These are phyloP conservation scores for Epiperipatus broadwayi DNA, from an alignment of 2,888 invertebrate species.

Conservation along the genomic window DNA sequence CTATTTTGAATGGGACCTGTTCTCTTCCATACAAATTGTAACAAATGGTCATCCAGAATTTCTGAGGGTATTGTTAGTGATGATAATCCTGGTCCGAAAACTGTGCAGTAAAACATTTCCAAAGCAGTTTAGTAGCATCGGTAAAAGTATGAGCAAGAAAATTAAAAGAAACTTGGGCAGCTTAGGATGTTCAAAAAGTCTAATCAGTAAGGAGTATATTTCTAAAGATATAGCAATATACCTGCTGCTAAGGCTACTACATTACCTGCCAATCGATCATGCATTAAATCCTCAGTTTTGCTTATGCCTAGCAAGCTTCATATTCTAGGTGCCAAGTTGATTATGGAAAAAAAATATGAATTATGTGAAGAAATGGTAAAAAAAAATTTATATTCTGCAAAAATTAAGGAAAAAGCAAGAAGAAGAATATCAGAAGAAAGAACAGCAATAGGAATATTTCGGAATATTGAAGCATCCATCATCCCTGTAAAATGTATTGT, in stretches of 20 bases:
- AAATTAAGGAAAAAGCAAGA: conserved; percentile 22
- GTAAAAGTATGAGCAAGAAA: conserved; percentile 51
- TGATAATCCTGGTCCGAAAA: conserved; percentile 22
- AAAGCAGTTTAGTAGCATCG: conserved; percentile 59
- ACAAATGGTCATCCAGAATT: conserved; percentile 18
- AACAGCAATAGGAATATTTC: conserved; percentile 22
- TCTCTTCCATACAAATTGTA: conserved; percentile 7
- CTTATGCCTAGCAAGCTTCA: conserved; percentile 29
- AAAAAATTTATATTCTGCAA: conserved; percentile 53
- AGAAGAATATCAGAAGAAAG: conserved; percentile 20
- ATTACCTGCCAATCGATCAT: not conserved
- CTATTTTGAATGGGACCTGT: conserved; percentile 13
- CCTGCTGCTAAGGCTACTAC: not conserved
- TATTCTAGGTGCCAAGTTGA: conserved; percentile 46
- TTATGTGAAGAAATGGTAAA: conserved; percentile 59
- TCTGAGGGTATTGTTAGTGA: conserved; percentile 21
- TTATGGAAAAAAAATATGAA: conserved; percentile 43
- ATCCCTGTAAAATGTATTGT: conserved; percentile 31
- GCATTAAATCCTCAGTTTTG: conserved; percentile 16
- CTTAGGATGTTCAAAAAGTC: too few relatives aligned
- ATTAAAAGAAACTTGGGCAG: conserved; percentile 47
- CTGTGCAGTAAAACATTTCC: conserved; percentile 47
- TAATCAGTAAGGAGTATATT: conserved; percentile 20
- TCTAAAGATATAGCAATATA: too few relatives aligned
- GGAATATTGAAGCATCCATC: conserved; percentile 19